A percentile compares a stretch with the other conserved stretches of the same genome.
Evolutionary conservation across 2,113 vertebrate species (phyloP).

Genomic region (Brevimyrus niger): DNA sequence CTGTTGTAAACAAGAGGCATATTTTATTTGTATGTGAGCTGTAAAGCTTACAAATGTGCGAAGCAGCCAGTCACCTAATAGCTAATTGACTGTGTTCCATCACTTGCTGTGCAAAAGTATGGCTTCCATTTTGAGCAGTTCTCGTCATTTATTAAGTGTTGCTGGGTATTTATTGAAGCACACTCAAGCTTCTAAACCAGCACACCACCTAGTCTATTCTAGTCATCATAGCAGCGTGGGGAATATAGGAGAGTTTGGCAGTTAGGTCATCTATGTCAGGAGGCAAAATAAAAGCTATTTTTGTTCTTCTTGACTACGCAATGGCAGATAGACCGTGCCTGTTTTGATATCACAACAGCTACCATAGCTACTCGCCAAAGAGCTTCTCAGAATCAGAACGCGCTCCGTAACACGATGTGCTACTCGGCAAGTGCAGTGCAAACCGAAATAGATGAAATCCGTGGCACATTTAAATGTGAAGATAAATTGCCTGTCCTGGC

Average conservation of each 20-base stretch:
- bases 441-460: not conserved
- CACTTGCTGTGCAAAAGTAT: not conserved
- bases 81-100: not conserved
- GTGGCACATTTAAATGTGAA: not conserved
- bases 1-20: not conserved
- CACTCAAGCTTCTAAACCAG: slow-evolving; percentile 3
- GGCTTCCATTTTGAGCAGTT: not conserved
- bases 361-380: not conserved
- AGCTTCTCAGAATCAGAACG: not conserved
- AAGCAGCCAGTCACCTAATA: not conserved
- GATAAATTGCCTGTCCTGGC: slow-evolving; percentile 3
- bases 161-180: not conserved
- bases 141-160: not conserved
- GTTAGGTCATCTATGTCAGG: slow-evolving; percentile 58
- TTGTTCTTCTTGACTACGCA: not conserved
- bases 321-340: not conserved
- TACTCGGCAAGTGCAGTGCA: not conserved
- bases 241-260: slow-evolving; percentile 51
- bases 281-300: slow-evolving; percentile 26
- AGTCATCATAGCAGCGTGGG: slow-evolving; percentile 36
- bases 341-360: not conserved
- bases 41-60: not conserved
- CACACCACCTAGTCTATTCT: slow-evolving; percentile 1
- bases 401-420: not conserved
- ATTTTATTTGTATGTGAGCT: slow-evolving; percentile 1